phyloP scores from a whole-genome alignment of 1,140 invertebrate genomes.

The Thereuonema tuberculata region DNA sequence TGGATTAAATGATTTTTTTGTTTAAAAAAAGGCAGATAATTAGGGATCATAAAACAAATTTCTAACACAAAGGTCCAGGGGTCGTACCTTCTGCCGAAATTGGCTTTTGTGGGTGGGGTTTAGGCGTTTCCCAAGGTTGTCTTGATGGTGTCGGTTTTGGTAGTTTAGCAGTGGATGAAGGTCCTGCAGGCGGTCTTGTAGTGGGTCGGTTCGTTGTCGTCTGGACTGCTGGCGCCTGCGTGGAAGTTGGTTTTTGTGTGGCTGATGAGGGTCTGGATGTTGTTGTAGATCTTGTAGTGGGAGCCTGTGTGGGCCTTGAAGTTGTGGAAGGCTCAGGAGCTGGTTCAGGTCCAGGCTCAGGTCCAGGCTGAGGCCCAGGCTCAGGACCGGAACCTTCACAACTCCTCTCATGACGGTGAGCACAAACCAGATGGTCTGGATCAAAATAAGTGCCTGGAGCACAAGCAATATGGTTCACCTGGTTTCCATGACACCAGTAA shows the following conservation, averaged over 20 bases:
- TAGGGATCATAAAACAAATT: too few species aligned
- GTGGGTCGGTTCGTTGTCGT: conserved; percentile 22
- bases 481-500: conserved; percentile 17
- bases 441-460: conserved; percentile 28
- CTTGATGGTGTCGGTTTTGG: background rate
- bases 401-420: too few species aligned
- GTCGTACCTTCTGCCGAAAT: too few species aligned
- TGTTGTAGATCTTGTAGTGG: conserved; percentile 27
- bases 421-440: conserved; percentile 23
- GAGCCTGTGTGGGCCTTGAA: conserved; percentile 13
- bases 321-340: background rate
- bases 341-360: background rate
- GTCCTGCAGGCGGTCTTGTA: conserved; percentile 2
- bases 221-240: conserved; percentile 27
- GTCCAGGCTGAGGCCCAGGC: too few species aligned
- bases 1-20: too few species aligned
- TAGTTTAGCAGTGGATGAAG: conserved; percentile 13
- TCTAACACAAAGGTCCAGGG: too few species aligned
- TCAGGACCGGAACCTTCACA: too few species aligned
- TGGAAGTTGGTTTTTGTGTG: conserved; percentile 14
- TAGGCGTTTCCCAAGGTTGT: conserved; percentile 4
- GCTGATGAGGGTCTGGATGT: conserved; percentile 28
- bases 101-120: background rate
- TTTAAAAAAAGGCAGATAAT: too few species aligned
- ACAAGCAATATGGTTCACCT: conserved; percentile 23